Conservation (phyloP, 1,140 invertebrate species). For the Cheumatopsyche charites region DNA sequence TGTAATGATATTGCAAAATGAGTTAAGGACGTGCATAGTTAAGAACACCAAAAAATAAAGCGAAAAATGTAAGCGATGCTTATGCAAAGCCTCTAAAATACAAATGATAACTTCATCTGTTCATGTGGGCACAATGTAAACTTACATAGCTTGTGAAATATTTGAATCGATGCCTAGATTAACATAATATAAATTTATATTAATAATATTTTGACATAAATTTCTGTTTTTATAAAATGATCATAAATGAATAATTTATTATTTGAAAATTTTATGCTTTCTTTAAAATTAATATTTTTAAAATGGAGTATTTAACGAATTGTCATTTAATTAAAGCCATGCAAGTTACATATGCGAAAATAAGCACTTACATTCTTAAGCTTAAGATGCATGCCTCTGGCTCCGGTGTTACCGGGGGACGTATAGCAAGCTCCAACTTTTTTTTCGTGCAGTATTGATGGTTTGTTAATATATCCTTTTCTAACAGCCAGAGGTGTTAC, state of each 20-base stretch:
- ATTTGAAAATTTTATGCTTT: too few relatives aligned
- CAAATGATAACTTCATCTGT: background rate
- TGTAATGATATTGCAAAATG: slow-evolving; percentile 34
- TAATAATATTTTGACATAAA: too few relatives aligned
- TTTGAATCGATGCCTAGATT: background rate
- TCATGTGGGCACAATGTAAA: background rate
- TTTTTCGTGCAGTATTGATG: slow-evolving; percentile 62
- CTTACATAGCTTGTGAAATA: slow-evolving; percentile 8
- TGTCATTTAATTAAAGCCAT: slow-evolving; percentile 36
- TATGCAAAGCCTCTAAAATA: slow-evolving; percentile 40
- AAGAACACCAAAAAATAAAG: slow-evolving; percentile 32
- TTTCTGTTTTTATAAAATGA: too few relatives aligned
- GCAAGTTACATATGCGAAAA: slow-evolving; percentile 36
- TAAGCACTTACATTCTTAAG: slow-evolving; percentile 59
- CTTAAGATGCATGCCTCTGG: slow-evolving; percentile 51
- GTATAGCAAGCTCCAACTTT: slow-evolving; percentile 31
- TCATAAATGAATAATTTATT: too few relatives aligned
- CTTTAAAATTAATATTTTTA: too few relatives aligned
- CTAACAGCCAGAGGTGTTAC: slow-evolving; percentile 66
- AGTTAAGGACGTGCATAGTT: slow-evolving; percentile 36
- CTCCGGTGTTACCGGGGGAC: slow-evolving; percentile 44
- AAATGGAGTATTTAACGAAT: too few relatives aligned
- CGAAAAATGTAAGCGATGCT: slow-evolving; percentile 27
- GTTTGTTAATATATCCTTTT: slow-evolving; percentile 60
- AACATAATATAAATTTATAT: background rate